Percentiles rank a stretch among this genome's conserved stretches.
Evolutionary conservation across 2,797 vertebrate genomes (phyloP).

Genomic region (Setipinna tenuifilis): DNA sequence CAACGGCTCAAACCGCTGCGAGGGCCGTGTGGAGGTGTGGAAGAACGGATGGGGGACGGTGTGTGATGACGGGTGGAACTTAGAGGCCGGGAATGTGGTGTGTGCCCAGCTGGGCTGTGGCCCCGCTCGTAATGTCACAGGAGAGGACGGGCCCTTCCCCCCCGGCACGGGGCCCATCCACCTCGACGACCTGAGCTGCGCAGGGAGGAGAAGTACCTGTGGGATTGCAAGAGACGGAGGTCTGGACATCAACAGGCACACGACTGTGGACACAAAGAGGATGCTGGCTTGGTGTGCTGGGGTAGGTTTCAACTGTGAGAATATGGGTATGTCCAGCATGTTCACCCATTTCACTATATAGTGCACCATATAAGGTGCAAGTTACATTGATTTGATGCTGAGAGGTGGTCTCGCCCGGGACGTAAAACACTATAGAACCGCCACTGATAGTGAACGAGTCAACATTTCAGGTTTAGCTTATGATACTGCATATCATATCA

Average conservation of each 20-base stretch:
- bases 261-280: constrained; percentile 61
- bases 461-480: too few relatives aligned
- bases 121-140: background rate
- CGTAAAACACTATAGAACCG: too few relatives aligned
- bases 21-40: constrained; percentile 59
- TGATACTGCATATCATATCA: too few relatives aligned
- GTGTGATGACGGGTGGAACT: constrained; percentile 59
- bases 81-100: constrained; percentile 50
- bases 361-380: too few relatives aligned
- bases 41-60: constrained; percentile 55
- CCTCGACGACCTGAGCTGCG: constrained; percentile 55
- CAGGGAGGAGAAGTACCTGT: constrained; percentile 54
- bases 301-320: constrained; percentile 46
- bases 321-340: too few relatives aligned
- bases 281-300: constrained; percentile 60
- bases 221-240: constrained; percentile 37
- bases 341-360: too few relatives aligned
- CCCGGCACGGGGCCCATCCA: constrained; percentile 46
- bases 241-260: background rate
- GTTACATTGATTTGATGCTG: too few relatives aligned
- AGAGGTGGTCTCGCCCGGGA: too few relatives aligned
- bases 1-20: constrained; percentile 47
- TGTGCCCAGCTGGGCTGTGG: constrained; percentile 60
- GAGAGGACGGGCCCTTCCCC: constrained; percentile 19
- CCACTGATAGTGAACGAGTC: too few relatives aligned